Evolutionary conservation across 2,113 vertebrate species (phyloP).

Genomic region (Triplophysa tibetana): DNA sequence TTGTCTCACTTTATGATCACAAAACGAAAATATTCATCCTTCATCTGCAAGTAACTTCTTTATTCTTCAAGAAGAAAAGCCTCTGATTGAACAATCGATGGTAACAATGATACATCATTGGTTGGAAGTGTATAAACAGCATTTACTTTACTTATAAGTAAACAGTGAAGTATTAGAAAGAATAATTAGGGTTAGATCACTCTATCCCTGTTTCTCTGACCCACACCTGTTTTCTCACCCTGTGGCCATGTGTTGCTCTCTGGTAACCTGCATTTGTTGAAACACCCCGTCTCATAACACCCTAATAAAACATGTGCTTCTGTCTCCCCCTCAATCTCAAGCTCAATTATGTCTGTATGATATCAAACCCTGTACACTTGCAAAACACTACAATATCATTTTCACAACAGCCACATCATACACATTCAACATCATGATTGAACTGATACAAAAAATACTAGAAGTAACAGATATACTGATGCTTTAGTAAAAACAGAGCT

Average conservation of each 20-base stretch:
- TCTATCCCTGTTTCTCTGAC: constrained; percentile 24
- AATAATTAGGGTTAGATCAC: constrained; percentile 35
- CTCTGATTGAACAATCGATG: not conserved
- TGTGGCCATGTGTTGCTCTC: constrained; percentile 47
- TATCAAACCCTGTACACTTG: too few species aligned
- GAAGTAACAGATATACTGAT: not conserved
- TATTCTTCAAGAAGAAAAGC: not conserved
- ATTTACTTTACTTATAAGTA: too few species aligned
- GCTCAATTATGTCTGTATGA: too few species aligned
- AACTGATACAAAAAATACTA: not conserved
- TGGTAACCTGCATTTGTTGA: constrained; percentile 25
- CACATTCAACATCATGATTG: too few species aligned
- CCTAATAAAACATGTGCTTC: constrained; percentile 35
- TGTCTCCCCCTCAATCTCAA: not conserved
- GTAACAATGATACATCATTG: constrained; percentile 9
- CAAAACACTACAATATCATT: too few species aligned
- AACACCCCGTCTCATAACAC: constrained; percentile 17
- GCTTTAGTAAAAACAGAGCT: not conserved
- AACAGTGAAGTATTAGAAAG: constrained; percentile 28
- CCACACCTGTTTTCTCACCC: constrained; percentile 22
- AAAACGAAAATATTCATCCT: not conserved
- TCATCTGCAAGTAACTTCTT: not conserved
- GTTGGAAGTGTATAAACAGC: not conserved
- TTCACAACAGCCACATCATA: too few species aligned
- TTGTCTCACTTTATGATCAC: not conserved